Conservation (phyloP, 2,113 vertebrate species). For the Paraplagusia blochii region DNA sequence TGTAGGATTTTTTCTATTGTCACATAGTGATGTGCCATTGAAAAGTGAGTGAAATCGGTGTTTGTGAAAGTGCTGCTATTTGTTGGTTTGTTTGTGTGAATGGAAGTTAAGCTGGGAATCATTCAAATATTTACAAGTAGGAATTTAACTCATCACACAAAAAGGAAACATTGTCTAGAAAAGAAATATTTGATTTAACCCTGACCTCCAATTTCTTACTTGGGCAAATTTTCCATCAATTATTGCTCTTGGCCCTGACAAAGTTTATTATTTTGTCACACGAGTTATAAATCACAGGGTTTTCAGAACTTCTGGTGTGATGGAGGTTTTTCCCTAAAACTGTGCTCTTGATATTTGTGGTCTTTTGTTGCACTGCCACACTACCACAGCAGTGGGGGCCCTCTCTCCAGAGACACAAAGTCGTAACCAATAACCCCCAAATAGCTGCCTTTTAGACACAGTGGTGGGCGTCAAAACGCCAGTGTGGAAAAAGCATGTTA, state of each 20-base stretch:
- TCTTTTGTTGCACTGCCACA: conserved; percentile 36
- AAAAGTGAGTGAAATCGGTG: neutral
- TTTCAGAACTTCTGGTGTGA: conserved; percentile 36
- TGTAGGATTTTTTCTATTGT: too few species aligned
- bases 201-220: conserved; percentile 3
- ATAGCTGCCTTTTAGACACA: conserved; percentile 38
- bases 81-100: conserved; percentile 12
- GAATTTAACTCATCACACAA: neutral
- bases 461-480: conserved; percentile 38
- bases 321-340: conserved; percentile 33
- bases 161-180: neutral
- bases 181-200: conserved; percentile 1
- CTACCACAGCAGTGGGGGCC: conserved; percentile 35
- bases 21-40: too few species aligned
- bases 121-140: conserved; percentile 11
- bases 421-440: conserved; percentile 68
- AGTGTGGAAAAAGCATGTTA: conserved; percentile 1
- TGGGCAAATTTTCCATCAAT: conserved; percentile 38
- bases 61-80: conserved; percentile 11
- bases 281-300: conserved; percentile 47
- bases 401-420: conserved; percentile 67
- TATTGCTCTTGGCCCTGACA: conserved; percentile 18
- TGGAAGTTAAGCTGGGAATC: conserved; percentile 40
- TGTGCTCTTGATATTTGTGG: conserved; percentile 59
- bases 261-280: conserved; percentile 15